Evolutionary conservation across 2,888 invertebrate species (phyloP), one percentile per base, ranked within the genome.

Genomic region (Anorthoa munda): DNA sequence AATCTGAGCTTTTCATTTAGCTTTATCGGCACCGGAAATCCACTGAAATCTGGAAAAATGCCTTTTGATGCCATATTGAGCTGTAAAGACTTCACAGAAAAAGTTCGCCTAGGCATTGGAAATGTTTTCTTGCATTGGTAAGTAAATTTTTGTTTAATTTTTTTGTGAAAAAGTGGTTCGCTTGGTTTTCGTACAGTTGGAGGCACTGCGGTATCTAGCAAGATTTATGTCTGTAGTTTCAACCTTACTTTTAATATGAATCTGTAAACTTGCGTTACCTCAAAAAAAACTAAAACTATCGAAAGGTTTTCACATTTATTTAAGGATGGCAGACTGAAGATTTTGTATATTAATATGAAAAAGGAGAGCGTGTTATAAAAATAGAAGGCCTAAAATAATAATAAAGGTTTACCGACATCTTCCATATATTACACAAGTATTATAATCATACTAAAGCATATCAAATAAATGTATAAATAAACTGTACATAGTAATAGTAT

Each of bases 391-490:
- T 84, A 82, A 76, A 17, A 59, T 63, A 58, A 79, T 50, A 64
- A 58, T 65, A 83, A 78, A 70, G 51, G 17, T 83, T 77, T 82
- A 71, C 53, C 50, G 50, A 76, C 66, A 79, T 81, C 68, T 80
- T 82, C 78, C 77, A 70, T 70, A 85, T 86, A 75, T 77, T 65
- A 70, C 72, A 74, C 63, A 68, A 79, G 59, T 82, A 77, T 89
- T 86, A 88, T 90, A 91, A 92, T 90, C 87, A 90, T 92, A 92
- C 87, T 87, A 90, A 94, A 91, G 94, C 95, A 95, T 95, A 95
- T 95, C 95, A 94, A 86, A 86, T 82, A 84, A 82, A 85, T 89
- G 86, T 88, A 86, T 83, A 83, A 83, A 84, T 76, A 72, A 72
- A 72, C 58, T 84, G 80, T 91, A 92, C 87, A 86, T 86, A 87